Percentiles rank a stretch among this genome's conserved stretches.
Conservation (phyloP, 2,797 vertebrate genomes). For the Spheniscus humboldti region DNA sequence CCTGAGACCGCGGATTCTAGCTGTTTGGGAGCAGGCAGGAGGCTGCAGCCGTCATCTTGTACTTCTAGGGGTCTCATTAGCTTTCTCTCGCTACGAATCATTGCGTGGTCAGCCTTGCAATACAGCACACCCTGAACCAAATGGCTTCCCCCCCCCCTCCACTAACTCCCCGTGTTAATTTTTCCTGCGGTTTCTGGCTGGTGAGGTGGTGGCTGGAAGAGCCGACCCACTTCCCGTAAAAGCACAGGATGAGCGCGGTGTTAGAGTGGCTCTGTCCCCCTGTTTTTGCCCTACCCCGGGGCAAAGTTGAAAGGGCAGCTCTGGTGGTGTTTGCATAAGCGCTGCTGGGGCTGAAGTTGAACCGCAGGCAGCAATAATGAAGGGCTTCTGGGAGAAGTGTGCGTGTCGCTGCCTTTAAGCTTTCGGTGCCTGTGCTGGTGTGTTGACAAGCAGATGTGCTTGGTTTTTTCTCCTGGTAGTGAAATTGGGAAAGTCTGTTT, state of each 20-base stretch:
- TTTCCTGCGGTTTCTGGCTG: background rate
- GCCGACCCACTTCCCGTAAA: accelerated
- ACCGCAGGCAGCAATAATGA: accelerated
- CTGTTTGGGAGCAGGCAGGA: background rate
- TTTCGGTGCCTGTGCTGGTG: background rate
- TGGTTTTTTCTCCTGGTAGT: background rate
- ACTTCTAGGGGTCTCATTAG: accelerated
- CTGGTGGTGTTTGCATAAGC: background rate
- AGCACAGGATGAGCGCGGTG: accelerated
- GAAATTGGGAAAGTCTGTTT: accelerated
- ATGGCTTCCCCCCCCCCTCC: accelerated
- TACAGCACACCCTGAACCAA: accelerated
- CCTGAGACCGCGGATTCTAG: accelerated
- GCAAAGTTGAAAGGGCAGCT: background rate
- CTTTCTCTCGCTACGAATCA: background rate
- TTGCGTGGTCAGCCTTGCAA: accelerated
- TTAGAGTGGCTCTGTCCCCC: accelerated
- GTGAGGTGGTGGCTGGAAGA: background rate
- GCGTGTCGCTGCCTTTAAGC: accelerated
- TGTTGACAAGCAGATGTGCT: background rate
- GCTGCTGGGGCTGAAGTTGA: background rate
- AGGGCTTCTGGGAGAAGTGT: background rate
- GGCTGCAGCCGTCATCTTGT: background rate
- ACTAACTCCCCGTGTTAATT: accelerated
- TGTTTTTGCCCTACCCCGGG: accelerated